Evolutionary conservation across 2,113 vertebrate genomes (phyloP).

Genomic region (Hoplias malabaricus): DNA sequence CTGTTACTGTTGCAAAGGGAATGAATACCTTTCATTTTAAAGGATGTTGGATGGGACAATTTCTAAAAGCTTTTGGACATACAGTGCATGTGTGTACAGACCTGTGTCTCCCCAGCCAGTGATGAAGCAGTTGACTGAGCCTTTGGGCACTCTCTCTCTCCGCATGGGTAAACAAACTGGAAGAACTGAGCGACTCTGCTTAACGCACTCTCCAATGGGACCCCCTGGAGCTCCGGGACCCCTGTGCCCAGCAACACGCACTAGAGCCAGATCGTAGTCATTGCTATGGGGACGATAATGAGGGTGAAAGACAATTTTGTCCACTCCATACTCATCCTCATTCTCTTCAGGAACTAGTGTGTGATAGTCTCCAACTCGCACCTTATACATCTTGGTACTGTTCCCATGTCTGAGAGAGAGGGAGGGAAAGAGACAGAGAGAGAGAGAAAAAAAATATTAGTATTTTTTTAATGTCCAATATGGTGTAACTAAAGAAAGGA

Average conservation of each 20-base stretch:
- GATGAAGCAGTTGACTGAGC: constrained; percentile 86
- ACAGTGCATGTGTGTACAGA: constrained; percentile 59
- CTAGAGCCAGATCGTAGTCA: constrained; percentile 90
- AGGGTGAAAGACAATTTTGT: constrained; percentile 82
- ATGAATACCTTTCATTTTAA: too few relatives aligned
- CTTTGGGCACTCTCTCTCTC: constrained; percentile 85
- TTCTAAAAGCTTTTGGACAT: too few relatives aligned
- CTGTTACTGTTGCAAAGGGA: too few relatives aligned
- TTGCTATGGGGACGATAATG: constrained; percentile 83
- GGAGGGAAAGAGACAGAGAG: not conserved
- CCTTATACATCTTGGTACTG: constrained; percentile 82
- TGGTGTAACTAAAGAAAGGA: too few relatives aligned
- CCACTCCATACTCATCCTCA: constrained; percentile 85
- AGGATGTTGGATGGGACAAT: too few relatives aligned
- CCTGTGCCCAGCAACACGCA: constrained; percentile 75
- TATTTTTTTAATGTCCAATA: too few relatives aligned
- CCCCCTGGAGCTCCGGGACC: constrained; percentile 64
- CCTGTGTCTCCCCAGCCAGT: constrained; percentile 99
- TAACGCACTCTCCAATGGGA: constrained; percentile 62
- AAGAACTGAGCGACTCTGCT: constrained; percentile 82
- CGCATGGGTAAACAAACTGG: constrained; percentile 85
- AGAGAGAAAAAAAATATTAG: not conserved
- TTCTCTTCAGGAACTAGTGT: constrained; percentile 91
- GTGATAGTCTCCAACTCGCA: constrained; percentile 93
- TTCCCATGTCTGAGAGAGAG: constrained; percentile 84